A percentile compares a stretch with the other conserved stretches of the same genome.
Evolutionary conservation across 2,797 vertebrate species (phyloP).

Genomic region (Cossypha heuglini): DNA sequence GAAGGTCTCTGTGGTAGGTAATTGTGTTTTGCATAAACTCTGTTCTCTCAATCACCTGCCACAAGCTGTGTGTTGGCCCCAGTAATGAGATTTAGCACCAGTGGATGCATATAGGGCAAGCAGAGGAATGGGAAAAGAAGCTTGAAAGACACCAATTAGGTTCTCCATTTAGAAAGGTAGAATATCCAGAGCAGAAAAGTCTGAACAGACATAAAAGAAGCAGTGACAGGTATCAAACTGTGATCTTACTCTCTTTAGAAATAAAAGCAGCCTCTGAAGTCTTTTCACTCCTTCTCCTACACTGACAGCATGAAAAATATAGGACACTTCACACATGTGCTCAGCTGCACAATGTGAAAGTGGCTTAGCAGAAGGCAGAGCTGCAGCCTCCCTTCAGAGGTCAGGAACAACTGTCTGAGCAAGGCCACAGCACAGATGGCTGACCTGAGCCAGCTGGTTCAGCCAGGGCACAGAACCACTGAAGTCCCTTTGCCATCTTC

Average conservation of each 20-base stretch:
- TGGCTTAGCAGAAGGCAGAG: not conserved
- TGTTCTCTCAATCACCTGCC: not conserved
- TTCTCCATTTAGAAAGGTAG: not conserved
- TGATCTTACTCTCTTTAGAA: conserved; percentile 24
- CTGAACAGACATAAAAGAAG: conserved; percentile 22
- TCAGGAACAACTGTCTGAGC: not conserved
- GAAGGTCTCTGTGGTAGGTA: not conserved
- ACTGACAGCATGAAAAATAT: not conserved
- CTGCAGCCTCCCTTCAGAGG: not conserved
- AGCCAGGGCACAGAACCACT: not conserved
- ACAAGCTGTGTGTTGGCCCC: not conserved
- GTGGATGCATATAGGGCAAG: not conserved
- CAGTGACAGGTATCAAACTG: conserved; percentile 7
- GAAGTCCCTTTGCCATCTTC: not conserved
- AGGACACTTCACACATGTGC: not conserved
- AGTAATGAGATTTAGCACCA: not conserved
- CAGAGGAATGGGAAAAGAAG: not conserved
- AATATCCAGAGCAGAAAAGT: not conserved
- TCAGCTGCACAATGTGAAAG: rapidly evolving
- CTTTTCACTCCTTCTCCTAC: not conserved
- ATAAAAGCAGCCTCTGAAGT: not conserved
- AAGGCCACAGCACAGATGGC: not conserved
- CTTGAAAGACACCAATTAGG: conserved; percentile 5
- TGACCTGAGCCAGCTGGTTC: not conserved
- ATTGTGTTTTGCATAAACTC: not conserved